Evolutionary conservation across 92 coral and sea anemone genomes (phyloP).

Genomic region (Ricordea florida): DNA sequence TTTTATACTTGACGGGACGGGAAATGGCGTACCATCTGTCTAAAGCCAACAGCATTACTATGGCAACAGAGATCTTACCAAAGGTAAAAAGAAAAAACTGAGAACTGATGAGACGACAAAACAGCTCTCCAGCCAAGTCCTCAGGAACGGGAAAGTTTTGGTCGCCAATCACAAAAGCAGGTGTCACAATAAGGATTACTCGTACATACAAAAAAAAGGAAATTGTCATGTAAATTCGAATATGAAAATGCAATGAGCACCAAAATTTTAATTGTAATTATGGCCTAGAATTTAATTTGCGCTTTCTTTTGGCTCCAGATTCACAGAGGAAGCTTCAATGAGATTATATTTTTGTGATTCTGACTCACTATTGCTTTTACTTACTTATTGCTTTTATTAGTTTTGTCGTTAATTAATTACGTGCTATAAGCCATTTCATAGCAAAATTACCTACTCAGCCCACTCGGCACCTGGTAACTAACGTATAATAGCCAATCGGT

Average conservation of each 20-base stretch:
- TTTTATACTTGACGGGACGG: conserved; percentile 65
- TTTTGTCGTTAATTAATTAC: too few relatives aligned
- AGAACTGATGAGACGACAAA: conserved; percentile 49
- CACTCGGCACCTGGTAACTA: too few relatives aligned
- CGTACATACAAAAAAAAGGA: background rate
- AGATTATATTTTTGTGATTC: too few relatives aligned
- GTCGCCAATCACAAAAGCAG: conserved; percentile 42
- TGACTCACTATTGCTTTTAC: too few relatives aligned
- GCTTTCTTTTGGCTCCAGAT: too few relatives aligned
- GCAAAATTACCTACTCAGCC: too few relatives aligned
- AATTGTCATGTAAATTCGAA: background rate
- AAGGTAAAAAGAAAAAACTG: conserved; percentile 53
- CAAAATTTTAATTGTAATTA: background rate
- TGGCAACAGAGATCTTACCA: conserved; percentile 52
- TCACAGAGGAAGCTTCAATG: too few relatives aligned
- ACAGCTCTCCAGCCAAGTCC: conserved; percentile 44
- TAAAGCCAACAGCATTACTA: conserved; percentile 53
- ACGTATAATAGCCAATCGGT: too few relatives aligned
- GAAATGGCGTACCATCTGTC: conserved; percentile 78
- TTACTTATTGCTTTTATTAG: too few relatives aligned
- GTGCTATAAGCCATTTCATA: too few relatives aligned
- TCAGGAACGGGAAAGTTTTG: conserved; percentile 39
- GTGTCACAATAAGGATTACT: conserved; percentile 27
- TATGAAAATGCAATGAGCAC: background rate
- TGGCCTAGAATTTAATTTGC: too few relatives aligned